Evolutionary conservation across 2,113 vertebrate genomes (phyloP), one percentile per base, ranked within the genome.

Genomic region (Recurvirostra avosetta): DNA sequence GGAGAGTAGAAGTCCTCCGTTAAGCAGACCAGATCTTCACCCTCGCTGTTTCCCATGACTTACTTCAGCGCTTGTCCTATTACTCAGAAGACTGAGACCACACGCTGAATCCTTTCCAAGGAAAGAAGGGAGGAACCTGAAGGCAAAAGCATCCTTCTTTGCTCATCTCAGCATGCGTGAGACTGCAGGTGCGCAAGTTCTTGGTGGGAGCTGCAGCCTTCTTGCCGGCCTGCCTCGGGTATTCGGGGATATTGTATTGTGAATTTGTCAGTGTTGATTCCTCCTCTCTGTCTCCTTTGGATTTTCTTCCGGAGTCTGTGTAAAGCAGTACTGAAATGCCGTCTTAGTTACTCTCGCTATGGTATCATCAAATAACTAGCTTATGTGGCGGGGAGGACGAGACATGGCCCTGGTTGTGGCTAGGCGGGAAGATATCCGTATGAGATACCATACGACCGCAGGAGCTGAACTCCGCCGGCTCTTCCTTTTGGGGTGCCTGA

Each of bases 361-460:
- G 45, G 34, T 21, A 11, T 73, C n/a, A 18, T 36, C n/a, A 50
- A 29, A 19, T 30, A 43, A 32, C 9, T 50, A 45, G 17, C 45
- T 4, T 12, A 19, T 1, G 22, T 61, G 47, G 41, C 6, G 27
- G 19, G 34, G 47, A 65, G 53, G 38, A 22, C 34, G 40, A 21
- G 56, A 30, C 0, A 1, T n/a, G 45, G 61, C 27, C 21, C 45
- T 34, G 34, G 17, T 20, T 36, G 20, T 49, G 38, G n/a, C 22
- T 12, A 4, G 43, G 61, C 53, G 58, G 67, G 67, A 9, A 67
- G 53, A 25, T 45, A 45, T 36, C 41, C 4, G 1, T 49, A 4
- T 20, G 41, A 59, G 47, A 41, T 15, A 6, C 16, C 25, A 1
- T 6, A 12, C 0, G 2, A 12, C 59, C 1, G 3, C 7, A 23